Conservation (phyloP, 2,888 invertebrate species). For the Malacosoma neustria region DNA sequence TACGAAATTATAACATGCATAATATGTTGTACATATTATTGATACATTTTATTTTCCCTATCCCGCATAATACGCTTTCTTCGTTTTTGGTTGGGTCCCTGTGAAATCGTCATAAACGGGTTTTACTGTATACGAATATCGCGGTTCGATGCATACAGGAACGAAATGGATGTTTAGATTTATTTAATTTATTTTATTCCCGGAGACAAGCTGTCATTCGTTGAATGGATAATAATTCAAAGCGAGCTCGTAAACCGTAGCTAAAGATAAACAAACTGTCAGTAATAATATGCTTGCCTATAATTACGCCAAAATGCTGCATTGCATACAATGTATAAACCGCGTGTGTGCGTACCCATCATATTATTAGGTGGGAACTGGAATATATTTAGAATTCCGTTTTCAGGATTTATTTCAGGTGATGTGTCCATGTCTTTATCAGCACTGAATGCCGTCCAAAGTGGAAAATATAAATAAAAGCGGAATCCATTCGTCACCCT, state of each 20-base stretch:
- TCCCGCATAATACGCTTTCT: slow-evolving; percentile 5
- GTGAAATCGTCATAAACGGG: too few relatives aligned
- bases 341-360: too few relatives aligned
- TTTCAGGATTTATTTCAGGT: too few relatives aligned
- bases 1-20: slow-evolving; percentile 32
- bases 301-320: slow-evolving; percentile 1
- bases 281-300: slow-evolving; percentile 11
- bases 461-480: too few relatives aligned
- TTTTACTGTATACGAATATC: too few relatives aligned
- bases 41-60: slow-evolving; percentile 9
- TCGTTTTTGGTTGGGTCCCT: too few relatives aligned
- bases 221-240: slow-evolving; percentile 56
- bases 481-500: too few relatives aligned
- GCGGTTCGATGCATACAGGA: not conserved
- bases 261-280: slow-evolving; percentile 60
- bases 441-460: too few relatives aligned
- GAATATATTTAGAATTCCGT: too few relatives aligned
- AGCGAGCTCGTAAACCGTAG: slow-evolving; percentile 50
- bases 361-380: too few relatives aligned
- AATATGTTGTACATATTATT: slow-evolving; percentile 26
- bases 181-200: slow-evolving; percentile 47
- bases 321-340: too few relatives aligned
- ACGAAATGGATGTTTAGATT: slow-evolving; percentile 12
- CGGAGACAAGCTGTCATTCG: slow-evolving; percentile 60
- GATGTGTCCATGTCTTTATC: too few relatives aligned